Conservation (phyloP, 1,140 invertebrate genomes). For the Caenorhabditis brenneri region DNA sequence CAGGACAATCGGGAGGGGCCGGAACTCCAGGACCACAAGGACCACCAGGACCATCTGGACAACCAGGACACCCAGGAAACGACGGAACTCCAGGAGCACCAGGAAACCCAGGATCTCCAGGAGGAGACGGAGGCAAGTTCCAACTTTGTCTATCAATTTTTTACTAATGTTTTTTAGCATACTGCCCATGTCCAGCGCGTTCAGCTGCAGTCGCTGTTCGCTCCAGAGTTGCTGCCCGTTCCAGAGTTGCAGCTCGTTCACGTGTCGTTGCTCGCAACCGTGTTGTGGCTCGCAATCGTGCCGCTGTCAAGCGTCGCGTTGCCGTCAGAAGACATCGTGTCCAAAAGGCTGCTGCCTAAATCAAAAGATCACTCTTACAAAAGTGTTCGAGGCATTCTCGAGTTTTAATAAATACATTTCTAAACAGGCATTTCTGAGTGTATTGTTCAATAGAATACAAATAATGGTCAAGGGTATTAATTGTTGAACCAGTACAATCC, state of each 20-base stretch:
- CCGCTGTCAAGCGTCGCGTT: not conserved
- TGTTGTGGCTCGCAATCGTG: slow-evolving; percentile 20
- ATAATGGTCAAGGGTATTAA: not conserved
- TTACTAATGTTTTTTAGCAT: not conserved
- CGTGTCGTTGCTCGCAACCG: slow-evolving; percentile 10
- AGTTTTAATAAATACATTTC: not conserved
- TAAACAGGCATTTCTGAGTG: too few relatives aligned
- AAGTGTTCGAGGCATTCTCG: too few relatives aligned
- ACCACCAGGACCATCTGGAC: slow-evolving; percentile 50
- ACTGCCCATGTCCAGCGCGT: slow-evolving; percentile 45
- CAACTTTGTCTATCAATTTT: too few relatives aligned
- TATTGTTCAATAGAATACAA: not conserved
- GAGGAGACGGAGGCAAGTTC: not conserved
- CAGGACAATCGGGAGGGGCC: slow-evolving; percentile 15
- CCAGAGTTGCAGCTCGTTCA: not conserved
- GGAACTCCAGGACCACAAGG: slow-evolving; percentile 47
- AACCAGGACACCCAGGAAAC: slow-evolving; percentile 42
- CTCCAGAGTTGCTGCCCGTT: slow-evolving; percentile 28
- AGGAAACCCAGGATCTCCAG: slow-evolving; percentile 30
- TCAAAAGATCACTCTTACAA: not conserved
- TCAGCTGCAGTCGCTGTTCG: slow-evolving; percentile 8
- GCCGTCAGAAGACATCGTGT: slow-evolving; percentile 29
- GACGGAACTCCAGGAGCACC: slow-evolving; percentile 41
- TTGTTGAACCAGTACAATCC: not conserved
- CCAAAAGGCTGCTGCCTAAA: slow-evolving; percentile 8